Evolutionary conservation across 1,140 invertebrate species (phyloP), one percentile per base, ranked within the genome.

Genomic region (Calephelis nemesis): DNA sequence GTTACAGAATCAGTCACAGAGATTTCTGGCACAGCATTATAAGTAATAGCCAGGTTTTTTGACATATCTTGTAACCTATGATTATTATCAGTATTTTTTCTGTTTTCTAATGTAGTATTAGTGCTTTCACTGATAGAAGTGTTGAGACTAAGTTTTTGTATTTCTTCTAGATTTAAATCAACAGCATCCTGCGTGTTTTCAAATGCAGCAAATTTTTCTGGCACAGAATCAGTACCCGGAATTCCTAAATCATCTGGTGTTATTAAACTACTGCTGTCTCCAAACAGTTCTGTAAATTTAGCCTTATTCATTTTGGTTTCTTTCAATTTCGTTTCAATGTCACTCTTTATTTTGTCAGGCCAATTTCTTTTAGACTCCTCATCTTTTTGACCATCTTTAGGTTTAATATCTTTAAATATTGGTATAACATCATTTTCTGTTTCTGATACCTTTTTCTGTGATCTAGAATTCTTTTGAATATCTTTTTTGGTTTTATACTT

Each of bases 271-370:
- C 69, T 86, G 65, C 79, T 85, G 15, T 91, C 88, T 15, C 86
- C 87, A 78, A 90, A 91, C 12, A 91, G 73, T 39, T 89, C 88
- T 69, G 71, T 76, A 68, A 91, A 87, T 75, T 87, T 91, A 42
- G 54, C 7, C 39, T 58, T 69, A 71, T 69, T 73, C 75, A 42
- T 50, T 68, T 45, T 68, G 74, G 72, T 9, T 75, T 68, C 63
- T 74, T 75, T 58, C 71, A 74, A 40, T 63, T 42, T 71, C 45
- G 65, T 78, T 42, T 50, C 62, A 48, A 47, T 71, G 67, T 50
- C 30, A 70, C 69, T 12, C 65, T 69, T 72, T 54, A 63, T 67
- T 10, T 30, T 68, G n/a, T 45, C 42, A 45, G 8, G 1, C 7
- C 63, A 66, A 7, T 49, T 69, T 50, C 70, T 65, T 40, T 30